Conservation (phyloP, 1,140 invertebrate species). For the Leptinotarsa texana region DNA sequence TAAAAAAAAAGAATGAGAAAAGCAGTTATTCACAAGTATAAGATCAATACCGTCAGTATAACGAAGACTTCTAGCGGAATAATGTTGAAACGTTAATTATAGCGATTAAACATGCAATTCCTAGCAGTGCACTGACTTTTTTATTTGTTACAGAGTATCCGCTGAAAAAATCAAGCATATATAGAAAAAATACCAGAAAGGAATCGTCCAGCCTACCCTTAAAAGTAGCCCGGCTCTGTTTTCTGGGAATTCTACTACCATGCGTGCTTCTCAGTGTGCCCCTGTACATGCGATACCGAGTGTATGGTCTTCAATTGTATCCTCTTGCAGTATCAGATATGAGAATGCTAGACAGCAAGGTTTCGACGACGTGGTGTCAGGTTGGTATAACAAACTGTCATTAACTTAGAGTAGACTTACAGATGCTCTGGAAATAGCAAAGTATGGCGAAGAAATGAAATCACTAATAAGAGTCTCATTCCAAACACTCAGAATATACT, state of each 20-base stretch:
- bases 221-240: conserved; percentile 64
- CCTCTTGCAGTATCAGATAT: conserved; percentile 77
- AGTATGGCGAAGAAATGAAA: too few species aligned
- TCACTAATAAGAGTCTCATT: too few species aligned
- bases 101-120: too few species aligned
- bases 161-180: conserved; percentile 35
- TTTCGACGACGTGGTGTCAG: conserved; percentile 80
- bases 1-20: too few species aligned
- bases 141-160: conserved; percentile 41
- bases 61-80: too few species aligned
- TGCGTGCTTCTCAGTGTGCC: conserved; percentile 68
- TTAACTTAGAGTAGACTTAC: too few species aligned
- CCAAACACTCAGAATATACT: too few species aligned
- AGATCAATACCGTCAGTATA: too few species aligned
- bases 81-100: too few species aligned
- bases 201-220: conserved; percentile 60
- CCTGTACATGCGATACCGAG: conserved; percentile 68
- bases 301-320: conserved; percentile 70
- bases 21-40: too few species aligned
- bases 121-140: neutral
- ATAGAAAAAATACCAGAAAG: conserved; percentile 28
- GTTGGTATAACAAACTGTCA: conserved; percentile 46
- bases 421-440: too few species aligned
- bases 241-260: conserved; percentile 68
- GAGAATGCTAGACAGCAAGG: conserved; percentile 69